Percentiles rank a stretch among this genome's conserved stretches.
These are phyloP conservation scores for Manacus vitellinus DNA, from an alignment of 2,113 vertebrate genomes.

Conservation along the genomic window DNA sequence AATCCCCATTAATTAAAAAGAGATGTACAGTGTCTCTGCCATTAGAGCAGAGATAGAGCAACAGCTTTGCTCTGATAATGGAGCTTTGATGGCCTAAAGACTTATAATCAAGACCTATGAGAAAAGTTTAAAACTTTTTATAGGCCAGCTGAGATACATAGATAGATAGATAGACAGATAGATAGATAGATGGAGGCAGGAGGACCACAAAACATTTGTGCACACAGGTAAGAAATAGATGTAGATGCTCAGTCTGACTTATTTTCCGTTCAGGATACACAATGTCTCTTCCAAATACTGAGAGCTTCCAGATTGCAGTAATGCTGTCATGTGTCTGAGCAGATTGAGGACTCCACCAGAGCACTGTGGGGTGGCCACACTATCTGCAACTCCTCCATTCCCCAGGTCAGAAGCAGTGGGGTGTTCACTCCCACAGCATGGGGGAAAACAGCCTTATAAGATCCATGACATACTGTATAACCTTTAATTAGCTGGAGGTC, in stretches of 20 bases:
- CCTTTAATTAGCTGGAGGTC: background rate
- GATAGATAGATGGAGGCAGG: background rate
- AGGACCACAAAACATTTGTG: rapidly evolving
- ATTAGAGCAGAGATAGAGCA: background rate
- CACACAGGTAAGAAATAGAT: background rate
- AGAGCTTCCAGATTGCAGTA: background rate
- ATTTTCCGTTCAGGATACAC: background rate
- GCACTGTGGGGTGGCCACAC: background rate
- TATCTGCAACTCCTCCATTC: background rate
- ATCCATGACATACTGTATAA: background rate
- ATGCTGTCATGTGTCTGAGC: background rate
- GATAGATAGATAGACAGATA: no score
- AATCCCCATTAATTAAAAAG: background rate
- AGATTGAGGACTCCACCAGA: background rate
- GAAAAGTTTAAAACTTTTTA: background rate
- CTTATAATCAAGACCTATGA: background rate
- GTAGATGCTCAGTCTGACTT: background rate
- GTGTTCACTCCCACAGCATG: background rate
- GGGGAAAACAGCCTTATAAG: background rate
- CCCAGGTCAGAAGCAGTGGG: background rate
- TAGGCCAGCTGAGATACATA: background rate
- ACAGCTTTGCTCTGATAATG: background rate
- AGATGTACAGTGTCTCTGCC: background rate
- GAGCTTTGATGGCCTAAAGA: background rate
- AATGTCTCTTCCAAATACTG: background rate